A percentile compares a stretch with the other conserved stretches of the same genome.
These are phyloP conservation scores for Diploptera punctata DNA, from an alignment of 2,888 invertebrate species.

Conservation along the genomic window DNA sequence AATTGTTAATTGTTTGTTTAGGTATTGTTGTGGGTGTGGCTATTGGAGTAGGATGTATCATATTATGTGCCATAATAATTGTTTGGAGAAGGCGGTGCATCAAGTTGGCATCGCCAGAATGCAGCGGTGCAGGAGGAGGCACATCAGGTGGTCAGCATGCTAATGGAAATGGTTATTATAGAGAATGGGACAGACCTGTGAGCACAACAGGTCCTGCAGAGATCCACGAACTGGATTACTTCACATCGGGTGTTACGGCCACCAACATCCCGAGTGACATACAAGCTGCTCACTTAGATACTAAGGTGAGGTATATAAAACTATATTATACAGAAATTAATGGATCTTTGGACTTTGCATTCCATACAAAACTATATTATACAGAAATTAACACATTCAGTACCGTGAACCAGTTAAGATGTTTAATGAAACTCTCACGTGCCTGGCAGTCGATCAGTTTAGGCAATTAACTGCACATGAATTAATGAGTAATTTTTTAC, in stretches of 20 bases:
- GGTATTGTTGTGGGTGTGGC: slow-evolving; percentile 61
- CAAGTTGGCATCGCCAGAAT: slow-evolving; percentile 31
- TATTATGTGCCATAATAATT: slow-evolving; percentile 57
- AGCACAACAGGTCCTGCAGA: slow-evolving; percentile 44
- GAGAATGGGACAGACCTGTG: slow-evolving; percentile 31
- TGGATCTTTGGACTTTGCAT: too few relatives aligned
- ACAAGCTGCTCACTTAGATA: slow-evolving; percentile 57
- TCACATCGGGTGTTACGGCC: not conserved
- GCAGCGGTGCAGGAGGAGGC: not conserved
- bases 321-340: too few relatives aligned
- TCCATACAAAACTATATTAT: too few relatives aligned
- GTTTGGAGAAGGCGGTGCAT: slow-evolving; percentile 55
- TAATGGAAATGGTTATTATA: slow-evolving; percentile 38
- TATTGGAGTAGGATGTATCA: slow-evolving; percentile 56
- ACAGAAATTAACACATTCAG: too few relatives aligned
- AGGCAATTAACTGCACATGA: too few relatives aligned
- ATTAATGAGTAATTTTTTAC: too few relatives aligned
- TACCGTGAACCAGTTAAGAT: too few relatives aligned
- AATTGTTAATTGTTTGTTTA: slow-evolving; percentile 48
- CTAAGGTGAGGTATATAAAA: slow-evolving; percentile 62
- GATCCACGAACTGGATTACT: slow-evolving; percentile 53
- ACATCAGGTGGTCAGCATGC: slow-evolving; percentile 7
- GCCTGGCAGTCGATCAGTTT: too few relatives aligned
- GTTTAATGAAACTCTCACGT: too few relatives aligned
- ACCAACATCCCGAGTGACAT: slow-evolving; percentile 47